phyloP scores from a whole-genome alignment of 2,888 invertebrate species.

The Pedicia rivosa region DNA sequence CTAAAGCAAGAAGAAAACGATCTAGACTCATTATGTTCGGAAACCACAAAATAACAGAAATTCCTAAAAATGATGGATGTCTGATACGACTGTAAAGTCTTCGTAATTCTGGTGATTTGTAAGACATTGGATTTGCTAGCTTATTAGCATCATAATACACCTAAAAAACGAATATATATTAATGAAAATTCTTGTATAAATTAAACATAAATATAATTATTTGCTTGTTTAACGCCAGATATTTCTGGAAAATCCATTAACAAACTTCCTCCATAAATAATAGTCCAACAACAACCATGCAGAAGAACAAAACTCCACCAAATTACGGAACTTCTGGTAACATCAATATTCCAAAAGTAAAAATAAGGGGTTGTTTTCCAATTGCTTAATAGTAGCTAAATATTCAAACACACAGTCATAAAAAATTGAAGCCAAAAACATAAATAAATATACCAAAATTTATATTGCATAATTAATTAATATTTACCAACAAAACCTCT shows the following conservation, averaged over 20 bases:
- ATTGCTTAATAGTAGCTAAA: slow-evolving; percentile 33
- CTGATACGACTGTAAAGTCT: slow-evolving; percentile 39
- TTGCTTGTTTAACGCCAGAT: slow-evolving; percentile 40
- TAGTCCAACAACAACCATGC: slow-evolving; percentile 37
- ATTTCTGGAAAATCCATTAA: slow-evolving; percentile 45
- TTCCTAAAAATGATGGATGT: slow-evolving; percentile 44
- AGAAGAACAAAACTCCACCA: slow-evolving; percentile 34
- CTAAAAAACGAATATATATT: slow-evolving; percentile 14
- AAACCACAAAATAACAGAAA: slow-evolving; percentile 39
- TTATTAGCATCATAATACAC: slow-evolving; percentile 38
- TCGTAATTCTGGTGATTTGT: slow-evolving; percentile 37
- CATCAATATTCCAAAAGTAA: slow-evolving; percentile 38
- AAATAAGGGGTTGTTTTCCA: slow-evolving; percentile 35
- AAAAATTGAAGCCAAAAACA: slow-evolving; percentile 13
- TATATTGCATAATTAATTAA: slow-evolving; percentile 6
- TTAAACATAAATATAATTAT: not conserved
- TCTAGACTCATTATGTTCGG: slow-evolving; percentile 46
- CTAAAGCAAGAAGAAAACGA: slow-evolving; percentile 34
- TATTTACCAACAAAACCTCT: slow-evolving; percentile 30
- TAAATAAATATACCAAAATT: slow-evolving; percentile 22
- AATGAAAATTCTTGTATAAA: slow-evolving; percentile 2
- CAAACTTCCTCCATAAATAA: slow-evolving; percentile 42
- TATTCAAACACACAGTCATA: slow-evolving; percentile 1
- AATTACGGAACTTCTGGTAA: slow-evolving; percentile 26
- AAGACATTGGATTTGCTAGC: slow-evolving; percentile 33